Conservation (phyloP, 2,888 invertebrate species). For the Silvanus unidentatus region DNA sequence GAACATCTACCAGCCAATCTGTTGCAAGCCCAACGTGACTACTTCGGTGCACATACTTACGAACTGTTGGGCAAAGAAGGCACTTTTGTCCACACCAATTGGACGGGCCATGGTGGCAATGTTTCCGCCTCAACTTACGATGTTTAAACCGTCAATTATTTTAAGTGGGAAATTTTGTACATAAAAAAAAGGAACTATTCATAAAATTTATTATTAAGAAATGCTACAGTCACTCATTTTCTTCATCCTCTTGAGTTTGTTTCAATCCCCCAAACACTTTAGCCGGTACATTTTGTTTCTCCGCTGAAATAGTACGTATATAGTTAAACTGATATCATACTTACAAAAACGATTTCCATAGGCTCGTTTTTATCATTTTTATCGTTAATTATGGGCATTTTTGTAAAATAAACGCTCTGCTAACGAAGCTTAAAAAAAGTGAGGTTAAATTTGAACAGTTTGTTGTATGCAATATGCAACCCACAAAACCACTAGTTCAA, state of each 20-base stretch:
- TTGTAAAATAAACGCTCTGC: neutral
- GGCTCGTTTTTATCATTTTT: conserved; percentile 10
- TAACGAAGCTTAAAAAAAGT: neutral
- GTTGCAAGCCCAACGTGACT: conserved; percentile 94
- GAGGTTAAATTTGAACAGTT: neutral
- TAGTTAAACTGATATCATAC: conserved; percentile 9
- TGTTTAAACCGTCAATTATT: conserved; percentile 49
- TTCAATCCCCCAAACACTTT: conserved; percentile 87
- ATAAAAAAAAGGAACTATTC: too few relatives aligned
- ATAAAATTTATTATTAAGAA: neutral
- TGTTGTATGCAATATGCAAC: neutral
- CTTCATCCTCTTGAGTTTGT: conserved; percentile 40
- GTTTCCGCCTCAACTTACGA: conserved; percentile 91
- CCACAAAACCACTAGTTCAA: neutral
- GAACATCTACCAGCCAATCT: conserved; percentile 88
- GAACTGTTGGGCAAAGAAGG: conserved; percentile 83
- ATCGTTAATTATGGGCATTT: conserved; percentile 12
- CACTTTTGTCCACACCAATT: conserved; percentile 92
- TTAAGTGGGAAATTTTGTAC: too few relatives aligned
- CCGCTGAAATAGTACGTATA: conserved; percentile 52
- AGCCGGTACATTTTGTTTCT: conserved; percentile 79
- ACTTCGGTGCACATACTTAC: conserved; percentile 98
- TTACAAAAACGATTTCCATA: conserved; percentile 21
- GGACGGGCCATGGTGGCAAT: conserved; percentile 97
- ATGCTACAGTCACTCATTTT: conserved; percentile 10